A percentile compares a stretch with the other conserved stretches of the same genome.
Conservation (phyloP, 2,113 vertebrate genomes). For the Rhinogobius similis region DNA sequence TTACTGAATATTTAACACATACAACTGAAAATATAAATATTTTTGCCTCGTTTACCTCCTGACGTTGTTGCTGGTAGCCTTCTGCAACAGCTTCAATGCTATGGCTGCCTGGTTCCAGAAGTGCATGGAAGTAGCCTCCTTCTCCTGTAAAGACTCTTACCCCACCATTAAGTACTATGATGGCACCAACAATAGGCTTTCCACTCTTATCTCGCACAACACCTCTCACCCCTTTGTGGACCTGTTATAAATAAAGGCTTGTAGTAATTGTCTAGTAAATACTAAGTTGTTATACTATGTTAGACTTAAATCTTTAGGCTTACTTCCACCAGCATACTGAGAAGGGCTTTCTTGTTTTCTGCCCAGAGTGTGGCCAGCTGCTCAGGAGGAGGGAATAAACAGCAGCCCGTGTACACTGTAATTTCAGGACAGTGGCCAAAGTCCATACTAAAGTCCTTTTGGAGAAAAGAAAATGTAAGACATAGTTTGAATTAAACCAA, state of each 20-base stretch:
- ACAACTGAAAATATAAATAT: neutral
- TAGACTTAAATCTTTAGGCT: neutral
- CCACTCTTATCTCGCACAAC: constrained; percentile 89
- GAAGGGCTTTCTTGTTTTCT: constrained; percentile 91
- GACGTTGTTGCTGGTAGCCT: constrained; percentile 89
- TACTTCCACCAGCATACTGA: constrained; percentile 98
- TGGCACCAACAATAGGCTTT: constrained; percentile 87
- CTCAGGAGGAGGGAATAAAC: constrained; percentile 86
- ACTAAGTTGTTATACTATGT: constrained; percentile 3
- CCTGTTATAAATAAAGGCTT: constrained; percentile 71
- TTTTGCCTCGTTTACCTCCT: constrained; percentile 75
- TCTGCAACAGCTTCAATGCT: constrained; percentile 88
- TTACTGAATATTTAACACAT: too few relatives aligned
- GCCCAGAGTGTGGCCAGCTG: constrained; percentile 87
- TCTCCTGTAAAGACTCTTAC: constrained; percentile 83
- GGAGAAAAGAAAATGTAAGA: constrained; percentile 8
- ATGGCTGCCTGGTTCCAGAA: constrained; percentile 90
- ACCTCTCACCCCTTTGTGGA: constrained; percentile 93
- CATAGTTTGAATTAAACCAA: neutral
- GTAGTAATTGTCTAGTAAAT: neutral
- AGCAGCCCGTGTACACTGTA: constrained; percentile 94
- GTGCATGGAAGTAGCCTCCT: constrained; percentile 90
- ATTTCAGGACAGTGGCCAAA: constrained; percentile 97
- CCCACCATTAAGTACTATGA: constrained; percentile 86
- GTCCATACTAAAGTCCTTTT: constrained; percentile 90